phyloP scores from a whole-genome alignment of 2,113 vertebrate genomes.

The Hippocampus guttulatus region DNA sequence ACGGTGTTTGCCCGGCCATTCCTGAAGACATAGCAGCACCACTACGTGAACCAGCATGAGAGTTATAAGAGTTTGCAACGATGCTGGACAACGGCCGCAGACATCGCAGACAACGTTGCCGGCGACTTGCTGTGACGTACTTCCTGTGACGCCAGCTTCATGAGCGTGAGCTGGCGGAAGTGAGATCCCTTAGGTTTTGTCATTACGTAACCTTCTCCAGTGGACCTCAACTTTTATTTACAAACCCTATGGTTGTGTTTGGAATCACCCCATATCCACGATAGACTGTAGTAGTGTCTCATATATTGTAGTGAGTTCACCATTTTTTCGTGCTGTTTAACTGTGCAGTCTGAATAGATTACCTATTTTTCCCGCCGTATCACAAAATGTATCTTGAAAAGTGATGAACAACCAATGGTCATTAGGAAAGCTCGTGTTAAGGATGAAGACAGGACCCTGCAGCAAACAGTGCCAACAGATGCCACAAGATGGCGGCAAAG shows the following conservation, averaged over 20 bases:
- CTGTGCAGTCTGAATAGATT: too few species aligned
- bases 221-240: neutral
- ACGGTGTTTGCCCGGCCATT: conserved; percentile 74
- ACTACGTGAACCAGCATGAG: conserved; percentile 4
- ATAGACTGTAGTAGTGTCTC: too few species aligned
- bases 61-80: conserved; percentile 14
- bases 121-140: conserved; percentile 40
- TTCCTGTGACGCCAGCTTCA: neutral
- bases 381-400: neutral
- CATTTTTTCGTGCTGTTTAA: too few species aligned
- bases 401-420: neutral
- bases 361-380: neutral
- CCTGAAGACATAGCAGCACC: conserved; percentile 70
- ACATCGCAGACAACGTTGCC: conserved; percentile 33
- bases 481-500: neutral
- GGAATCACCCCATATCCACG: too few species aligned
- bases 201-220: neutral
- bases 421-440: neutral
- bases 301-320: too few species aligned
- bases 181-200: neutral
- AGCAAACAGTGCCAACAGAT: neutral
- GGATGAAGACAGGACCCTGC: neutral
- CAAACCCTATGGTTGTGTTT: too few species aligned
- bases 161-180: conserved; percentile 26
- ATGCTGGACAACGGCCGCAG: conserved; percentile 19